phyloP scores from a whole-genome alignment of 2,113 vertebrate species.

The Ardeotis arabs region DNA sequence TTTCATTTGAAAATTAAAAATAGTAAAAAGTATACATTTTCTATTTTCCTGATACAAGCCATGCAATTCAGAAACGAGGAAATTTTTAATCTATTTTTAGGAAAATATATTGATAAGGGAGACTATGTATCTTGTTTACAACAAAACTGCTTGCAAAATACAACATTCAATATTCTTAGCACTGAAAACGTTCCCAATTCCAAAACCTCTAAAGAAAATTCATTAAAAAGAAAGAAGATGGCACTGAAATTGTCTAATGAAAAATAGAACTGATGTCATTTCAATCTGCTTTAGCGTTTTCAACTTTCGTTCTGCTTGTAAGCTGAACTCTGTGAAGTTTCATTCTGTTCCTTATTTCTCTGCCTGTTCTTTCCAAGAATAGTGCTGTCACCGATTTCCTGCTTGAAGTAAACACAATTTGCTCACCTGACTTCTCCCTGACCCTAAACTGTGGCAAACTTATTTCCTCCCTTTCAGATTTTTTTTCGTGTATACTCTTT shows the following conservation, averaged over 20 bases:
- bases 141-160: neutral
- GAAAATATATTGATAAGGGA: neutral
- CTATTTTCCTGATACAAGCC: neutral
- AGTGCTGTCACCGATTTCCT: conserved; percentile 20
- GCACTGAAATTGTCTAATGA: neutral
- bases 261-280: neutral
- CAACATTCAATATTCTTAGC: neutral
- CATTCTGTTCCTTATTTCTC: neutral
- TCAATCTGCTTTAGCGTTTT: neutral
- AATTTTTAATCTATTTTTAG: neutral
- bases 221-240: neutral
- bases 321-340: neutral
- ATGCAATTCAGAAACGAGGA: neutral
- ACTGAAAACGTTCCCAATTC: neutral
- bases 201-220: neutral
- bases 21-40: neutral
- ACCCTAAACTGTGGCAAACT: neutral
- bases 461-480: conserved; percentile 47
- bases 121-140: neutral
- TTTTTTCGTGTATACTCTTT: neutral
- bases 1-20: neutral
- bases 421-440: conserved; percentile 40
- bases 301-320: neutral
- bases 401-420: conserved; percentile 19
- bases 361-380: conserved; percentile 36